Evolutionary conservation across 64 coral and sea anemone species (phyloP), one percentile per base, ranked within the genome.

Genomic region (Porites australiensis): DNA sequence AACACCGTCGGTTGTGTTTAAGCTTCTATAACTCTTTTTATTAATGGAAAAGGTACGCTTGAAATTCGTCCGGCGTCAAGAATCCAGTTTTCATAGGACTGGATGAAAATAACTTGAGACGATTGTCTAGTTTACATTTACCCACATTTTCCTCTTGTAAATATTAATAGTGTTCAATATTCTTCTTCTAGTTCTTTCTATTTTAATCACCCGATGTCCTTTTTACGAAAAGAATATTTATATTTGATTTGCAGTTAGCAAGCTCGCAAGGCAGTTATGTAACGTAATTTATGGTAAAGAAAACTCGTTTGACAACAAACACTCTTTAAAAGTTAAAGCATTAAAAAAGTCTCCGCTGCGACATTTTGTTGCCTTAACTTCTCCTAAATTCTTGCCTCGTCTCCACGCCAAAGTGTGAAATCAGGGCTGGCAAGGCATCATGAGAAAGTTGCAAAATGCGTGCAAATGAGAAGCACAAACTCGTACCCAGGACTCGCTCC

Each of bases 161-260:
- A 68, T 37, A 37, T 37, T 37, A 37, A 37, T 70, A 84, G 62
- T 44, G 59, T 65, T 64, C 63, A n/a, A 57, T 14, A 84, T 50
- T 68, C 12, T 84, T 46, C 52, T 68, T 44, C 44, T 47, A 64
- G 60, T 64, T 66, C 37, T 48, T 65, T 37, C 21, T 84, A 84
- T 83, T 83, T 83, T 83, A 63, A 66, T 63, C 11, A n/a, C 23
- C 50, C 81, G 13, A 50, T 20, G 69, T 68, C 75, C 75, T 78
- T 78, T 77, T 55, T 55, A 78, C 51, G 27, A 12, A 58, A 54
- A 78, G 75, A 78, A 78, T 84, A 68, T 84, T 84, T 84, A 84
- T 51, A 69, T 64, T 83, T 64, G 60, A 66, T 66, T 49, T 64
- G 43, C 79, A 21, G 62, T 37, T 49, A 64, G 60, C 61, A 16